phyloP scores from a whole-genome alignment of 2,113 vertebrate genomes.

The Amphiprion ocellaris region DNA sequence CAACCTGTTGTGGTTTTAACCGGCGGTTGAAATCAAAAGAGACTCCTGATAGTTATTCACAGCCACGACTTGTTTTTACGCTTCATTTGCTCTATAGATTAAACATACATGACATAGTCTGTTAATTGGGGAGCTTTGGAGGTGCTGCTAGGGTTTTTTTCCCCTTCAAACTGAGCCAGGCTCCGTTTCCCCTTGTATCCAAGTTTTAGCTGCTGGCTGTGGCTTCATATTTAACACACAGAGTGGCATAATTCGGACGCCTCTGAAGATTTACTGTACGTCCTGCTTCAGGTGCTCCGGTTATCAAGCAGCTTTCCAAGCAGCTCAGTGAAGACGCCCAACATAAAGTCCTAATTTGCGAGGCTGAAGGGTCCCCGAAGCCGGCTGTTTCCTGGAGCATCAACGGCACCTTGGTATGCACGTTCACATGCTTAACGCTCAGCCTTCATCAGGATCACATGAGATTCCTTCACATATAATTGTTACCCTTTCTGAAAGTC shows the following conservation, averaged over 20 bases:
- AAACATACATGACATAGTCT: background rate
- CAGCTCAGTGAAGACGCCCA: constrained; percentile 83
- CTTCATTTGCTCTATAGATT: constrained; percentile 5
- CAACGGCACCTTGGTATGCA: constrained; percentile 88
- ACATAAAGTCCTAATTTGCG: constrained; percentile 90
- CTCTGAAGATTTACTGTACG: constrained; percentile 29
- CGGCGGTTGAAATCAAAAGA: no score
- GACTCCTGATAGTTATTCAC: background rate
- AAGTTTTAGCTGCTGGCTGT: background rate
- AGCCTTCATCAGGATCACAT: background rate
- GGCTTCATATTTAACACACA: background rate
- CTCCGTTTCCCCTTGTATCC: background rate
- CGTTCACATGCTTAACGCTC: background rate
- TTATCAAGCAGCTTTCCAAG: constrained; percentile 89
- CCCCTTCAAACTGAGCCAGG: background rate
- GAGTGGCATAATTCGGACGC: background rate
- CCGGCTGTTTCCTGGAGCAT: constrained; percentile 93
- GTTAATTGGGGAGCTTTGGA: background rate
- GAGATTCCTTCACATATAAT: constrained; percentile 14
- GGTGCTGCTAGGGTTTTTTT: background rate
- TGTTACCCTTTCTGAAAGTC: constrained; percentile 14
- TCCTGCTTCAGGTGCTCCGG: constrained; percentile 88
- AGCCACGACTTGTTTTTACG: background rate
- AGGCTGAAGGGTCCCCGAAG: constrained; percentile 93
- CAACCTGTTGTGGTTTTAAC: background rate